These are phyloP conservation scores for Bembecia ichneumoniformis DNA, from an alignment of 2,888 invertebrate species.

Conservation along the genomic window DNA sequence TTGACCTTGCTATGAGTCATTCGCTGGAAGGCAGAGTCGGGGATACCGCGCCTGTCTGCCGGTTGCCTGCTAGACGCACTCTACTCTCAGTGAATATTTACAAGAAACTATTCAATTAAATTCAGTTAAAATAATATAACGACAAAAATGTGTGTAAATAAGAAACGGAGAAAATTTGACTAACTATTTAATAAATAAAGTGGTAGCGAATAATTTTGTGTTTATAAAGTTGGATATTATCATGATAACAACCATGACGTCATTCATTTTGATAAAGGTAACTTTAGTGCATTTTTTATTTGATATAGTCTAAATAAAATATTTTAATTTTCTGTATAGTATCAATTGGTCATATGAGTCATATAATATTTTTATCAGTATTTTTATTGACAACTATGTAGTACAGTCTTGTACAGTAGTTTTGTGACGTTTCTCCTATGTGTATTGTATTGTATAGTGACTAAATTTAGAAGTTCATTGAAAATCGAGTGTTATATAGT, in stretches of 20 bases:
- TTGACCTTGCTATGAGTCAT: slow-evolving; percentile 75
- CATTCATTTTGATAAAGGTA: slow-evolving; percentile 70
- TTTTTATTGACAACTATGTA: slow-evolving; percentile 41
- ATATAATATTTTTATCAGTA: slow-evolving; percentile 44
- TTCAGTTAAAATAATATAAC: slow-evolving; percentile 17
- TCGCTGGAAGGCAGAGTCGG: slow-evolving; percentile 72
- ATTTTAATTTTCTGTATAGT: background rate
- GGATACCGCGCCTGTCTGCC: slow-evolving; percentile 73
- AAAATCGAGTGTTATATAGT: background rate
- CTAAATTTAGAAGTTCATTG: slow-evolving; percentile 14
- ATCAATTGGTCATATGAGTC: background rate
- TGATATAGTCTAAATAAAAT: background rate
- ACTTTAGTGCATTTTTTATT: slow-evolving; percentile 15
- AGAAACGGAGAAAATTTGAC: slow-evolving; percentile 32
- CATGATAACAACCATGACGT: slow-evolving; percentile 73
- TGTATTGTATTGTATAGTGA: slow-evolving; percentile 26
- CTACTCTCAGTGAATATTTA: slow-evolving; percentile 44
- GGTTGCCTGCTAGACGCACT: slow-evolving; percentile 54
- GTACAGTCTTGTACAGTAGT: slow-evolving; percentile 20
- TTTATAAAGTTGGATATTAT: slow-evolving; percentile 58
- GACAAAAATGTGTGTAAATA: slow-evolving; percentile 40
- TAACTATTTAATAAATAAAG: slow-evolving; percentile 14
- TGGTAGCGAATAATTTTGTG: slow-evolving; percentile 42
- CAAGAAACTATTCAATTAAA: slow-evolving; percentile 32
- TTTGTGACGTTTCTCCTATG: slow-evolving; percentile 52